phyloP scores from a whole-genome alignment of 2,113 vertebrate genomes.

The Cavia porcellus region DNA sequence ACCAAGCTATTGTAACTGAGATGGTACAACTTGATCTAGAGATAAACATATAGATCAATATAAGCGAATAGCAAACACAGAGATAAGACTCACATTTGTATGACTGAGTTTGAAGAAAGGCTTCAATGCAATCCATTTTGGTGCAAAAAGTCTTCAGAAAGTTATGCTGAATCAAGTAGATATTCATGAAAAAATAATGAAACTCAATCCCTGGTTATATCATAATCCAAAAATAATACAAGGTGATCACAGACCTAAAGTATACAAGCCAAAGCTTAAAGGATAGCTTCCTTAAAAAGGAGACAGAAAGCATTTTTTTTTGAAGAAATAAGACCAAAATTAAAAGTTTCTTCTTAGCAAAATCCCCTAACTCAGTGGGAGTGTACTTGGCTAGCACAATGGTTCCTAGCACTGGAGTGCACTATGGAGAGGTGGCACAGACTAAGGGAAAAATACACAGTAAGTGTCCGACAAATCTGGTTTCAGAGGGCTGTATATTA shows the following conservation, averaged over 20 bases:
- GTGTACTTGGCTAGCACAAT: background rate
- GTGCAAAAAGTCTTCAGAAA: background rate
- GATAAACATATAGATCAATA: background rate
- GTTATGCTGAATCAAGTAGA: background rate
- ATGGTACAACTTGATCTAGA: too few relatives aligned
- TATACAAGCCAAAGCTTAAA: background rate
- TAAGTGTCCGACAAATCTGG: background rate
- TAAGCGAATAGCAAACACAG: background rate
- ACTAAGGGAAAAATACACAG: background rate
- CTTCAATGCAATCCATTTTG: background rate
- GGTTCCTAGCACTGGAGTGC: background rate
- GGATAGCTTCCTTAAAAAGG: background rate
- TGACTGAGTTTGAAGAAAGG: background rate
- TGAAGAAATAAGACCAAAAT: background rate
- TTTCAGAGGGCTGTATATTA: background rate
- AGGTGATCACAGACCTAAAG: background rate
- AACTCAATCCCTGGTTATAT: background rate
- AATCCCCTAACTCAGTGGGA: background rate
- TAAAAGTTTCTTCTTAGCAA: background rate
- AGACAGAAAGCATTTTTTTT: background rate
- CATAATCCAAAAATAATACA: background rate
- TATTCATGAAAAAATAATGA: background rate
- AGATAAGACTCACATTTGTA: background rate
- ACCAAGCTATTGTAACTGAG: background rate
- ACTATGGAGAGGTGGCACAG: background rate